phyloP scores from a whole-genome alignment of 2,888 invertebrate genomes.

The Hesperia comma region DNA sequence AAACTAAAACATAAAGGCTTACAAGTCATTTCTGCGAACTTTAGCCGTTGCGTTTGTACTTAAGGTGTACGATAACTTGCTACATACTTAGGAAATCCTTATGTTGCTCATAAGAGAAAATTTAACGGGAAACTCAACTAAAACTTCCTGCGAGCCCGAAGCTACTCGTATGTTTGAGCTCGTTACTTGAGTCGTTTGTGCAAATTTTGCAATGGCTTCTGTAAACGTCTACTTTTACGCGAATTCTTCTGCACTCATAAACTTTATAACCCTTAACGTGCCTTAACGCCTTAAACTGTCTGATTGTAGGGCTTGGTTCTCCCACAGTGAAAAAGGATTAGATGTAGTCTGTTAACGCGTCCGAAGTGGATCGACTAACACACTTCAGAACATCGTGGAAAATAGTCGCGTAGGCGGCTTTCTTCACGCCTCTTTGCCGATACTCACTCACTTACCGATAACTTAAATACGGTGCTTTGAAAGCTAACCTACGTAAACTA shows the following conservation, averaged over 20 bases:
- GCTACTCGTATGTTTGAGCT: constrained; percentile 3
- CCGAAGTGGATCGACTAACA: too few species aligned
- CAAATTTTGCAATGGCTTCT: constrained; percentile 6
- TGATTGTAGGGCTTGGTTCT: too few species aligned
- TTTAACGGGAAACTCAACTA: constrained; percentile 7
- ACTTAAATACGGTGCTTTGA: too few species aligned
- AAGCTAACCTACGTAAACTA: too few species aligned
- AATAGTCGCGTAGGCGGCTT: too few species aligned
- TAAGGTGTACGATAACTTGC: background rate
- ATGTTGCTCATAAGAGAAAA: constrained; percentile 9
- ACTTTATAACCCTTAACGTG: background rate
- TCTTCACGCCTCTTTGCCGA: too few species aligned
- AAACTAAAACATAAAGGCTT: background rate
- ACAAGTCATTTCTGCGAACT: background rate
- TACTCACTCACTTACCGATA: too few species aligned
- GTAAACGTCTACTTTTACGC: background rate
- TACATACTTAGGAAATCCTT: constrained; percentile 10
- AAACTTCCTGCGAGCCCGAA: constrained; percentile 1
- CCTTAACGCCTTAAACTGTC: too few species aligned
- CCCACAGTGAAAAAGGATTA: too few species aligned
- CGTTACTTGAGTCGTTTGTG: constrained; percentile 9
- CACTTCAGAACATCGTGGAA: too few species aligned
- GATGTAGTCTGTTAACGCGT: too few species aligned
- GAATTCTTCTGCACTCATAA: background rate
- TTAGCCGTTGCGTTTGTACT: background rate